phyloP scores from a whole-genome alignment of 2,113 vertebrate genomes.

The Scartelaos histophorus region DNA sequence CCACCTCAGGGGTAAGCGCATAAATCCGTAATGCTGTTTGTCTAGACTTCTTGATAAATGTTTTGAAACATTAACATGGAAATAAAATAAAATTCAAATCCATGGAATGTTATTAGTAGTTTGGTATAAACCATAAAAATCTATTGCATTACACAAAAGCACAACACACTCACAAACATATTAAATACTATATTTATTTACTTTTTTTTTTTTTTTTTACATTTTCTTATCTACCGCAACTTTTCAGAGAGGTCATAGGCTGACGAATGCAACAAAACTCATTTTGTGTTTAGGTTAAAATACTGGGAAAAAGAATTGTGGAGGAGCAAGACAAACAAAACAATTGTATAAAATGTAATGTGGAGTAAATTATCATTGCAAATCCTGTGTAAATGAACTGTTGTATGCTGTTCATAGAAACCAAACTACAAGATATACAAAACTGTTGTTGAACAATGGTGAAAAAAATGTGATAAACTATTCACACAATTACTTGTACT shows the following conservation, averaged over 20 bases:
- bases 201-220: slow-evolving; percentile 92
- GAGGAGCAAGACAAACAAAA: slow-evolving; percentile 48
- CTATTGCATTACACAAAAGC: not conserved
- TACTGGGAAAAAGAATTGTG: slow-evolving; percentile 76
- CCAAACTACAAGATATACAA: slow-evolving; percentile 36
- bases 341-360: slow-evolving; percentile 38
- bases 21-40: slow-evolving; percentile 53
- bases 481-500: slow-evolving; percentile 39
- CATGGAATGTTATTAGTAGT: too few species aligned
- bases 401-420: slow-evolving; percentile 30
- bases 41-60: slow-evolving; percentile 63
- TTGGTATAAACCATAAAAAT: not conserved
- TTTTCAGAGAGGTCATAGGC: slow-evolving; percentile 89
- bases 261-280: slow-evolving; percentile 85
- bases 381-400: slow-evolving; percentile 55
- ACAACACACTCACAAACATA: slow-evolving; percentile 45
- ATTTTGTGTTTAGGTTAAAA: slow-evolving; percentile 88
- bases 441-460: slow-evolving; percentile 14
- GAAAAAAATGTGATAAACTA: slow-evolving; percentile 46
- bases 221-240: slow-evolving; percentile 94
- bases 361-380: slow-evolving; percentile 48
- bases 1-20: slow-evolving; percentile 41
- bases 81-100: too few species aligned
- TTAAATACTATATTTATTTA: slow-evolving; percentile 98
- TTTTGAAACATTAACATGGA: not conserved